Conservation (phyloP, 2,113 vertebrate genomes). For the Microtus montanus region DNA sequence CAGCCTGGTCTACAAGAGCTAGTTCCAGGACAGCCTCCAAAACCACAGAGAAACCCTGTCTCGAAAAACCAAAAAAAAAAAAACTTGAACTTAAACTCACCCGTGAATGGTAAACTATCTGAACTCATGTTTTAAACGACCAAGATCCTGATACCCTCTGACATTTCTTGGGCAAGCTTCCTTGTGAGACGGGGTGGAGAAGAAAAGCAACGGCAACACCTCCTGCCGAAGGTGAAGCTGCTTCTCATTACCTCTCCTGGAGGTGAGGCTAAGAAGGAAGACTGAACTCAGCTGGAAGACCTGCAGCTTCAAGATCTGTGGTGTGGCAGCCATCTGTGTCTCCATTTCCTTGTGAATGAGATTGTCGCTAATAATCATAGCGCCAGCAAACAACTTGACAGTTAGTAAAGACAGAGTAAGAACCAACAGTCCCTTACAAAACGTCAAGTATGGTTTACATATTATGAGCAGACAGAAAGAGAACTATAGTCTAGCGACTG, state of each 20-base stretch:
- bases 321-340: not conserved
- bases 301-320: not conserved
- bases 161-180: slow-evolving; percentile 30
- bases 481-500: not conserved
- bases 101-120: not conserved
- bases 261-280: not conserved
- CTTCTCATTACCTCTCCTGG: not conserved
- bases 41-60: no score
- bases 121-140: not conserved
- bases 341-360: slow-evolving; percentile 29
- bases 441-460: not conserved
- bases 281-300: not conserved
- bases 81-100: not conserved
- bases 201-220: not conserved
- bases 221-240: not conserved
- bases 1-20: no score
- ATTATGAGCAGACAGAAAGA: not conserved
- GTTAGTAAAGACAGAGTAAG: not conserved
- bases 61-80: no score
- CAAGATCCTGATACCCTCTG: not conserved
- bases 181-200: not conserved
- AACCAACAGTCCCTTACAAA: not conserved
- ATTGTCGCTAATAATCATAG: not conserved
- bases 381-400: not conserved
- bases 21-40: no score